Evolutionary conservation across 2,797 vertebrate genomes (phyloP).

Genomic region (Saxicola maurus): DNA sequence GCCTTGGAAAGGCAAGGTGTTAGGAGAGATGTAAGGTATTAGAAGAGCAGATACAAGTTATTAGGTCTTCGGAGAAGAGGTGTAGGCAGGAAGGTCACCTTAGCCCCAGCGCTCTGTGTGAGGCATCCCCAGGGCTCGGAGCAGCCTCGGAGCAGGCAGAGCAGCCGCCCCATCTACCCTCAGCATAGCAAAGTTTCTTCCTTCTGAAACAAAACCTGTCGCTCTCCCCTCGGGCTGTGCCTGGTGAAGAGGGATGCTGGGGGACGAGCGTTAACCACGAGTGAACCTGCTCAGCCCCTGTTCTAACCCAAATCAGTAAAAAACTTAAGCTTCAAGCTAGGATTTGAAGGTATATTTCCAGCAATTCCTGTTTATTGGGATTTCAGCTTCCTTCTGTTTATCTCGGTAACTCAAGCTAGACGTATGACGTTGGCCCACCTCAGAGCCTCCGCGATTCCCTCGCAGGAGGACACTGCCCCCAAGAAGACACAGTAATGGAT

Average conservation of each 20-base stretch:
- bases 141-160: background rate
- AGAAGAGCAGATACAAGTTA: background rate
- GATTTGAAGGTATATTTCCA: background rate
- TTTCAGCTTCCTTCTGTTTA: background rate
- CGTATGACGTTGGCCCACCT: accelerated
- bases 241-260: background rate
- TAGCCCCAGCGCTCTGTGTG: background rate
- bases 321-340: background rate
- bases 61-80: background rate
- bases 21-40: background rate
- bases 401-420: background rate
- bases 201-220: background rate
- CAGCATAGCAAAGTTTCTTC: accelerated
- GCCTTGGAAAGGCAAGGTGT: background rate
- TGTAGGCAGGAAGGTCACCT: background rate
- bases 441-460: background rate
- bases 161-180: background rate
- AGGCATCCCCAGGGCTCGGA: background rate
- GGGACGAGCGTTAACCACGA: background rate
- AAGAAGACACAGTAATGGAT: background rate
- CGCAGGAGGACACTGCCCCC: background rate
- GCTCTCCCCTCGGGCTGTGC: background rate
- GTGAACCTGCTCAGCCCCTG: background rate
- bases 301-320: background rate
- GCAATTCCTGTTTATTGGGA: background rate